phyloP scores from a whole-genome alignment of 1,140 invertebrate genomes.

The Brachionus asplanchnoidis region DNA sequence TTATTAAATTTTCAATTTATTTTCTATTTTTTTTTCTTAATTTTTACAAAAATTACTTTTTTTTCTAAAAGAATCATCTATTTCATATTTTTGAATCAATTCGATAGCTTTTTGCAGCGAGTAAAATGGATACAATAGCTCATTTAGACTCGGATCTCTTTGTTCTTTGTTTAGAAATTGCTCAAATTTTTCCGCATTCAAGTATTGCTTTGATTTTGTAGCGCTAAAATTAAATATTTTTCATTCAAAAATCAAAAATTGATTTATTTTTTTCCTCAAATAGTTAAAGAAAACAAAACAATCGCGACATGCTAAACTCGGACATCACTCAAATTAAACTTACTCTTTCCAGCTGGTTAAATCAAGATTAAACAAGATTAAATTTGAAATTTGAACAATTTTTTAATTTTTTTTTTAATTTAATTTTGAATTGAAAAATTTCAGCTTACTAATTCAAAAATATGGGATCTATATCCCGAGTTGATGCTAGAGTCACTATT shows the following conservation, averaged over 20 bases:
- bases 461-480: conserved; percentile 76
- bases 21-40: not conserved
- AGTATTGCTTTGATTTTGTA: conserved; percentile 63
- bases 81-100: conserved; percentile 83
- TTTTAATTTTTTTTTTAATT: not conserved
- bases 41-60: not conserved
- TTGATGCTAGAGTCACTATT: conserved; percentile 79
- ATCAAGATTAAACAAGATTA: not conserved
- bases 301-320: not conserved
- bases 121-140: conserved; percentile 91
- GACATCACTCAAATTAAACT: not conserved
- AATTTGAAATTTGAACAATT: not conserved
- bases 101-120: conserved; percentile 76
- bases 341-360: conserved; percentile 23
- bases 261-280: not conserved
- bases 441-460: conserved; percentile 54
- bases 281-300: not conserved
- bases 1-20: not conserved
- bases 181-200: conserved; percentile 80
- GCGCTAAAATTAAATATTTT: not conserved
- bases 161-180: conserved; percentile 92
- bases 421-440: not conserved
- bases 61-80: conserved; percentile 58
- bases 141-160: conserved; percentile 88
- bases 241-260: not conserved